Evolutionary conservation across 2,888 invertebrate species (phyloP), one percentile per base, ranked within the genome.

Genomic region (Pseudanteris insignis): DNA sequence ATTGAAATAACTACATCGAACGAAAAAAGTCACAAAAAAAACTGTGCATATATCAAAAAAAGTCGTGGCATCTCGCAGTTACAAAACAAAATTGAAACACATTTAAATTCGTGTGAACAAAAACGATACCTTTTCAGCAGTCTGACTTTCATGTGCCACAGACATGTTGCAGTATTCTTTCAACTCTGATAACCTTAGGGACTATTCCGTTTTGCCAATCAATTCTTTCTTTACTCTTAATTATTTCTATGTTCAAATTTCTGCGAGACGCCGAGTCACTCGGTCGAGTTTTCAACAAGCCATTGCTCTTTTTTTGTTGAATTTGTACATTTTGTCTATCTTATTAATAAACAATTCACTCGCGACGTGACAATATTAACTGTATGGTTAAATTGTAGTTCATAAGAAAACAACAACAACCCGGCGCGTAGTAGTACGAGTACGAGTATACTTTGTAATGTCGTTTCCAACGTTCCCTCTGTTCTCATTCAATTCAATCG

Each of bases 91-190:
- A 26, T 18, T 18, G 18, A 4, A 18, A 6, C 18, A 18, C 6
- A 6, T 18, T 18, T 18, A 18, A 18, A 26, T 26, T 8, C 9
- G 26, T 26, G n/a, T n/a, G 8, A 26, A 26, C 12, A 40, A 47
- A 29, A 47, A 34, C 28, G 21, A 38, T 67, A 73, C 72, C 67
- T 65, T 70, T 2, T 36, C 47, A 2, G 13, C 14, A 8, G 14
- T n/a, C 1, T 18, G n/a, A 14, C 21, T 10, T 37, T 47, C 36
- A 18, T 12, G 8, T 8, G 11, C 18, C 29, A 13, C 9, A 8
- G 46, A 9, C 46, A 46, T 46, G 10, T 15, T 36, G 46, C 21
- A 7, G n/a, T n/a, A n/a, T n/a, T n/a, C n/a, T n/a, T n/a, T n/a
- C n/a, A n/a, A n/a, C n/a, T n/a, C n/a, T n/a, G n/a, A n/a, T n/a